Conservation (phyloP, 1,140 invertebrate genomes). For the Wiebesia pumilae region DNA sequence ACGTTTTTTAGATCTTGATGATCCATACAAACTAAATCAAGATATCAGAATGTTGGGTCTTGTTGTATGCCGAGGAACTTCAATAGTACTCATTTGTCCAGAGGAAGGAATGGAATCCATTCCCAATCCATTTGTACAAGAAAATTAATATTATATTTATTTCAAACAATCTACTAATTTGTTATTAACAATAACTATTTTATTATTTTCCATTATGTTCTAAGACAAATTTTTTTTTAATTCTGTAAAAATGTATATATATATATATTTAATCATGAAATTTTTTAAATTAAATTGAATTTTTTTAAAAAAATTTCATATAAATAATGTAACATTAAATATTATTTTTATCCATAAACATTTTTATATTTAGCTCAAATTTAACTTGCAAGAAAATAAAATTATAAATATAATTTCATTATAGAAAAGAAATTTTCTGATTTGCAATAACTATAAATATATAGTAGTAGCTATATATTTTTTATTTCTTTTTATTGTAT, state of each 20-base stretch:
- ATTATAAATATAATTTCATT: too few relatives aligned
- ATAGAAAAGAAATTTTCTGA: too few relatives aligned
- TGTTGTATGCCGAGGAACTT: constrained; percentile 97
- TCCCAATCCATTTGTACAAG: constrained; percentile 96
- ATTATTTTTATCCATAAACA: too few relatives aligned
- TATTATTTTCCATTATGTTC: not conserved
- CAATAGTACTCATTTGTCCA: constrained; percentile 97
- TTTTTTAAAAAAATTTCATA: not conserved
- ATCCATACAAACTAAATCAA: constrained; percentile 96
- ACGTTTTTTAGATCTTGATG: constrained; percentile 89
- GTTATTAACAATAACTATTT: not conserved
- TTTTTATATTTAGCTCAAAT: not conserved
- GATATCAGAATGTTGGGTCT: constrained; percentile 94
- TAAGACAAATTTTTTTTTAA: not conserved
- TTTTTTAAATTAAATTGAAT: not conserved
- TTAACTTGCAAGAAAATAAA: too few relatives aligned
- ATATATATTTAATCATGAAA: not conserved
- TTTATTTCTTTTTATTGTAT: too few relatives aligned
- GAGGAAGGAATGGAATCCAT: constrained; percentile 98
- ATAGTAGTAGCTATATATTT: too few relatives aligned
- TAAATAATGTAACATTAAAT: too few relatives aligned
- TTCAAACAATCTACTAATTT: not conserved
- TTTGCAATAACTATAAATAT: too few relatives aligned
- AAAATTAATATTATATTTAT: constrained; percentile 62
- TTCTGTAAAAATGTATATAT: constrained; percentile 7